These are phyloP conservation scores for Cantharis lateralis DNA, from an alignment of 2,888 invertebrate species.

Conservation along the genomic window DNA sequence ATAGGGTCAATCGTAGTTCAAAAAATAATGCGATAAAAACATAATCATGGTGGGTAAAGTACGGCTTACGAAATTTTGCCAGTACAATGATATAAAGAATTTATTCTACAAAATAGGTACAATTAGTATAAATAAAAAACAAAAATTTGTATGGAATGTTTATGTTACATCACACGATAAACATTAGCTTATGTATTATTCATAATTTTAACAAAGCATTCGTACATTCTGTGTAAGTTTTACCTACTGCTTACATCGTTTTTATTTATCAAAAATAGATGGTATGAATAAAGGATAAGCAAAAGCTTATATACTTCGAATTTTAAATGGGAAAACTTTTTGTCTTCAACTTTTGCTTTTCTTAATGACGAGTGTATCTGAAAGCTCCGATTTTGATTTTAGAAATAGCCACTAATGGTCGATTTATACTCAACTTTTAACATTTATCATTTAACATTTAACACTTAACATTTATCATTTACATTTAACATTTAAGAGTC, in stretches of 20 bases:
- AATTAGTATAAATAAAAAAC: background rate
- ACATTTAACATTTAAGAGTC: no score
- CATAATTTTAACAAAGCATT: background rate
- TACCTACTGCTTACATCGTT: background rate
- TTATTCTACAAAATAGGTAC: background rate
- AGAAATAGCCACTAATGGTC: no score
- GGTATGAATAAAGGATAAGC: no score
- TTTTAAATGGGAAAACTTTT: no score
- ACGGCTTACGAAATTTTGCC: background rate
- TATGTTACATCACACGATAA: background rate
- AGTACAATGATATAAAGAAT: background rate
- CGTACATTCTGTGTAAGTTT: background rate
- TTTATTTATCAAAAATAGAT: background rate
- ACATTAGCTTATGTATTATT: background rate
- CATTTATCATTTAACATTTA: no score
- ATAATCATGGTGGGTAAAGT: background rate
- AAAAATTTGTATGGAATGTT: background rate
- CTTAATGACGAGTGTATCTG: no score
- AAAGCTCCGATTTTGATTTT: no score
- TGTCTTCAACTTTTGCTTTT: no score
- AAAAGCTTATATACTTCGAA: no score
- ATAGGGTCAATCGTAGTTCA: background rate
- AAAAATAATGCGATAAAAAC: background rate
- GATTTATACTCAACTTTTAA: no score
- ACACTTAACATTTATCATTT: no score